Conservation (phyloP, 2,888 invertebrate species). For the Dynastes maya region DNA sequence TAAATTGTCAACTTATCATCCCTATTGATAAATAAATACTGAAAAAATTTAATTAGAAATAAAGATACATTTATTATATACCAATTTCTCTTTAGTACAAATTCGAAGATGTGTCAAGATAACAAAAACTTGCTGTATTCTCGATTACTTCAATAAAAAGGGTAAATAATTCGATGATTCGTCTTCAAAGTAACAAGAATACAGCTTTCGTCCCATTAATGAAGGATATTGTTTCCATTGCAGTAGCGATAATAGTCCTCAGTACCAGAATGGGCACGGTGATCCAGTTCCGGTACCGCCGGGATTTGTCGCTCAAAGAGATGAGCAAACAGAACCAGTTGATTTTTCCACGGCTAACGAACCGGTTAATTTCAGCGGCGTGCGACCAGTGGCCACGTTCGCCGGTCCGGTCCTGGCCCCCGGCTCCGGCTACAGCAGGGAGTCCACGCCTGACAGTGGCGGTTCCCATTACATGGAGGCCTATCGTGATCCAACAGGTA, state of each 20-base stretch:
- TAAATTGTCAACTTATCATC: background rate
- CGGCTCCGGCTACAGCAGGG: slow-evolving; percentile 84
- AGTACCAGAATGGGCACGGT: slow-evolving; percentile 74
- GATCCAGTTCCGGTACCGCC: slow-evolving; percentile 63
- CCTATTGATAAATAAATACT: background rate
- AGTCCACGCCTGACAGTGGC: slow-evolving; percentile 91
- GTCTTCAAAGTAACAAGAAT: slow-evolving; percentile 29
- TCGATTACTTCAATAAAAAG: slow-evolving; percentile 1
- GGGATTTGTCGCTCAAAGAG: slow-evolving; percentile 74
- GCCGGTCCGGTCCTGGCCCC: slow-evolving; percentile 71
- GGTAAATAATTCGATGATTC: background rate
- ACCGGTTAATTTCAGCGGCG: slow-evolving; percentile 77
- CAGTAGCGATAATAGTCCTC: slow-evolving; percentile 75
- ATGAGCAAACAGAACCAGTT: slow-evolving; percentile 81
- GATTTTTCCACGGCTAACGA: slow-evolving; percentile 80
- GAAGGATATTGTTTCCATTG: slow-evolving; percentile 54
- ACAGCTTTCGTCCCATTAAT: slow-evolving; percentile 37
- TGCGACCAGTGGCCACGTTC: slow-evolving; percentile 72
- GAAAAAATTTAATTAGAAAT: background rate
- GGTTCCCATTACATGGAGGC: slow-evolving; percentile 92
- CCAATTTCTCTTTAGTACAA: background rate
- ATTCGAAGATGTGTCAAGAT: background rate
- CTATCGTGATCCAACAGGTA: slow-evolving; percentile 89
- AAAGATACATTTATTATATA: background rate
- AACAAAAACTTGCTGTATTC: slow-evolving; percentile 21